These are phyloP conservation scores for Lottia scabra DNA, from an alignment of 2,888 invertebrate species.

Conservation along the genomic window DNA sequence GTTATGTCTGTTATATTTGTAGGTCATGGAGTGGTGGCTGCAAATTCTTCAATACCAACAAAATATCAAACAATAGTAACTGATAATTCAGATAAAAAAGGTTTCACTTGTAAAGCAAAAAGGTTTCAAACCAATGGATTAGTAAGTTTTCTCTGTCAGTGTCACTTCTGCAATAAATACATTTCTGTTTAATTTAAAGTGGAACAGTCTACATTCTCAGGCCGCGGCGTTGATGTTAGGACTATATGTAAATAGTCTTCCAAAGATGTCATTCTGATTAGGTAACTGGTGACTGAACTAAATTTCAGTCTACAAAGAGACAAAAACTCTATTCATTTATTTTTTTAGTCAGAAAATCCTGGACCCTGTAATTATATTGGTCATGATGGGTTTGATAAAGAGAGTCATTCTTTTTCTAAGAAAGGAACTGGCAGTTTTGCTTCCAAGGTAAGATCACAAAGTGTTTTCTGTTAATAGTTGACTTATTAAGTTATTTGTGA, in stretches of 20 bases:
- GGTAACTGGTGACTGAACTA: too few species aligned
- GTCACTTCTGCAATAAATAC: background rate
- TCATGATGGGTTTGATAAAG: conserved; percentile 44
- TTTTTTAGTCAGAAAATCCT: conserved; percentile 64
- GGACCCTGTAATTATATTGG: conserved; percentile 64
- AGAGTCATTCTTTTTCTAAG: conserved; percentile 60
- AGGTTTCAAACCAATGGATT: conserved; percentile 58
- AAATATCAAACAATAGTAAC: conserved; percentile 68
- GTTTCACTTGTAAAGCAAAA: conserved; percentile 62
- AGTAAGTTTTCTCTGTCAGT: conserved; percentile 42
- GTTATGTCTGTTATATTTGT: background rate
- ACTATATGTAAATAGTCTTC: too few species aligned
- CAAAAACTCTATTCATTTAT: too few species aligned
- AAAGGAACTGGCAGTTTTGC: conserved; percentile 68
- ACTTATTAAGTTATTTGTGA: background rate
- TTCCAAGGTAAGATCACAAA: conserved; percentile 57
- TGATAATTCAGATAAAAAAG: conserved; percentile 65
- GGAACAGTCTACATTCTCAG: too few species aligned
- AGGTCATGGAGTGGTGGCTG: conserved; percentile 64
- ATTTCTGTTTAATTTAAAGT: too few species aligned
- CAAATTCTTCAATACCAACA: conserved; percentile 67
- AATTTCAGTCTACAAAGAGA: too few species aligned
- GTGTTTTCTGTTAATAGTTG: background rate
- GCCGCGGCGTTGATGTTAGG: too few species aligned
- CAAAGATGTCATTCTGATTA: too few species aligned